These are phyloP conservation scores for Carposina sasakii DNA, from an alignment of 1,140 invertebrate species.

Conservation along the genomic window DNA sequence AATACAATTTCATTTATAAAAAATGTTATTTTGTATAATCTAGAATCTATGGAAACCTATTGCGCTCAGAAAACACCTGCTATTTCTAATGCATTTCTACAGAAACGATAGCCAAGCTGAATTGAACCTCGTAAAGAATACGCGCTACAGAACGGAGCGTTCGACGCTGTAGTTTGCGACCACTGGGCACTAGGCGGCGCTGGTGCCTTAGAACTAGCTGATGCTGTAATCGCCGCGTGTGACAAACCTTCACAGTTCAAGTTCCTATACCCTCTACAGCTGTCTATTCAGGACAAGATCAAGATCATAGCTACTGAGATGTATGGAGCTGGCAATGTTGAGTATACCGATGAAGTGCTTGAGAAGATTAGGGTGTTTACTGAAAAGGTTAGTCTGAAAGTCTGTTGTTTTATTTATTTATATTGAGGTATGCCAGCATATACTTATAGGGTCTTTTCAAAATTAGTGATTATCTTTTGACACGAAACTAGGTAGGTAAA, in stretches of 20 bases:
- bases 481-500: no score
- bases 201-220: slow-evolving; percentile 89
- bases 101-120: slow-evolving; percentile 92
- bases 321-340: slow-evolving; percentile 94
- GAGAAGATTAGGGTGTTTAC: slow-evolving; percentile 81
- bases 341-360: slow-evolving; percentile 79
- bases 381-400: slow-evolving; percentile 73
- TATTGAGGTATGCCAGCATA: no score
- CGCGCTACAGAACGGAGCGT: slow-evolving; percentile 84
- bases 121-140: slow-evolving; percentile 85
- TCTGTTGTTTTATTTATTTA: no score
- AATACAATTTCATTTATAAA: no score
- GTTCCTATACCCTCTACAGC: slow-evolving; percentile 89
- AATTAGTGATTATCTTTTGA: no score
- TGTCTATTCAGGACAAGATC: slow-evolving; percentile 91
- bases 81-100: slow-evolving; percentile 37
- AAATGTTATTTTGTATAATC: no score
- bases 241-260: slow-evolving; percentile 76
- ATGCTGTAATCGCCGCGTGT: slow-evolving; percentile 88
- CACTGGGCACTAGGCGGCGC: slow-evolving; percentile 94
- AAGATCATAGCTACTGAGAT: slow-evolving; percentile 93
- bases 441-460: no score
- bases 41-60: no score
- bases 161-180: slow-evolving; percentile 87
- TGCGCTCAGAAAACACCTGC: no score